Percentiles rank a stretch among this genome's conserved stretches.
These are phyloP conservation scores for Coleophora deauratella DNA, from an alignment of 2,888 invertebrate species.

Conservation along the genomic window DNA sequence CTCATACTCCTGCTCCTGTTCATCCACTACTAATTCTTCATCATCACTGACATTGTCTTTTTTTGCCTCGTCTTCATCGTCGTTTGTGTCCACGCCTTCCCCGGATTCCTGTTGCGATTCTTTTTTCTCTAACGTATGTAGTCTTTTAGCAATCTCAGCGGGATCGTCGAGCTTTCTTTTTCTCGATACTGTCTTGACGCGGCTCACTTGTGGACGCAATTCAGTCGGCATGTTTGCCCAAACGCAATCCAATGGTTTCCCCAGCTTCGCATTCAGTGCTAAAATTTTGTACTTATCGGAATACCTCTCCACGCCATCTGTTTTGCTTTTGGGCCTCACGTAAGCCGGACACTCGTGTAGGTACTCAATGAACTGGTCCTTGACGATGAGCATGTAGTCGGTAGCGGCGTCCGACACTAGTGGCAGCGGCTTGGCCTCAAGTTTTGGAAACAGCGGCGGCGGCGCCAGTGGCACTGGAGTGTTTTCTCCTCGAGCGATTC, in stretches of 20 bases:
- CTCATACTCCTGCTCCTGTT: conserved; percentile 85
- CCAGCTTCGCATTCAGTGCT: conserved; percentile 61
- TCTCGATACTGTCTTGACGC: conserved; percentile 36
- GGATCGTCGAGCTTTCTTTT: conserved; percentile 58
- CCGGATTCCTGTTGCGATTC: conserved; percentile 67
- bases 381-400: conserved; percentile 81
- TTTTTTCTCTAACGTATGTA: conserved; percentile 80
- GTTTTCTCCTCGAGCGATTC: conserved; percentile 71
- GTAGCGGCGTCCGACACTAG: conserved; percentile 72
- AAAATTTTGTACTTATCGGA: conserved; percentile 73
- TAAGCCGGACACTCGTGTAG: conserved; percentile 80
- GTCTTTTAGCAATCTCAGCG: conserved; percentile 51
- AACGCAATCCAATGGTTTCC: conserved; percentile 62
- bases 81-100: conserved; percentile 62
- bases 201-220: conserved; percentile 66
- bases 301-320: conserved; percentile 70
- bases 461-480: conserved; percentile 67
- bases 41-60: conserved; percentile 73
- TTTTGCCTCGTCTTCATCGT: conserved; percentile 49
- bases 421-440: conserved; percentile 72
- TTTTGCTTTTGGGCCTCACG: conserved; percentile 62
- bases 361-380: conserved; percentile 81
- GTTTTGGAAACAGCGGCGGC: conserved; percentile 75
- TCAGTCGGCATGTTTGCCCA: conserved; percentile 79
- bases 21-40: conserved; percentile 72